These are phyloP conservation scores for Seriola dumerili DNA, from an alignment of 2,113 vertebrate species.

Conservation along the genomic window DNA sequence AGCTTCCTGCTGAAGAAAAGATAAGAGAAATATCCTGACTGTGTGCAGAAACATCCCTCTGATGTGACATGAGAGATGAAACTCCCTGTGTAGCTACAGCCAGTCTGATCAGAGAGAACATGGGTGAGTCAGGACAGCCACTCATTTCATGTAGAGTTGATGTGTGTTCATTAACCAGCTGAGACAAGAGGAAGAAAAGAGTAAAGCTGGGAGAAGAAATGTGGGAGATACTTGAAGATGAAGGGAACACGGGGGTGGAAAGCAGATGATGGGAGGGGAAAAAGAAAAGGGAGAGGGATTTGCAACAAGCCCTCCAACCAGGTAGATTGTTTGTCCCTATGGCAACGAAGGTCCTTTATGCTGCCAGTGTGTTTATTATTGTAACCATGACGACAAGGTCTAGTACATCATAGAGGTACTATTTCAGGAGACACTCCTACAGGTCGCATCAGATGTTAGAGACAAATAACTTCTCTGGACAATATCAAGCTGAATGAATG, in stretches of 20 bases:
- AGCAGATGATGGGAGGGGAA: too few species aligned
- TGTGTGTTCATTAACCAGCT: conserved; percentile 18
- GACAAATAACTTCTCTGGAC: background rate
- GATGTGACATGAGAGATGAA: conserved; percentile 9
- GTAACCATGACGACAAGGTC: background rate
- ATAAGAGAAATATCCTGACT: background rate
- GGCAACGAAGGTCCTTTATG: background rate
- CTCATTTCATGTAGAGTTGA: conserved; percentile 1
- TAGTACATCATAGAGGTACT: too few species aligned
- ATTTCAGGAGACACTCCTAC: too few species aligned
- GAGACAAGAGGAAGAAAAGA: background rate
- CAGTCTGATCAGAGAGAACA: conserved; percentile 12
- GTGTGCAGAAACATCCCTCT: background rate
- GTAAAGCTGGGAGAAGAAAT: background rate
- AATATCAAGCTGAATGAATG: background rate
- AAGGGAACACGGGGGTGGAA: background rate
- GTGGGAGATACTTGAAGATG: background rate
- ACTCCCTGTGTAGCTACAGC: conserved; percentile 5
- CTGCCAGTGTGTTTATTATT: background rate
- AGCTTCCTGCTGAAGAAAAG: background rate
- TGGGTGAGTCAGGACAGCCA: background rate
- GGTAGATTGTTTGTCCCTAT: background rate
- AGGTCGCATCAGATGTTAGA: too few species aligned
- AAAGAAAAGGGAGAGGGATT: background rate
- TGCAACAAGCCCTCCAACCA: background rate